Base-by-base conservation (phyloP, 2,797 vertebrate genomes). In the Sebastes cheni region DNA sequence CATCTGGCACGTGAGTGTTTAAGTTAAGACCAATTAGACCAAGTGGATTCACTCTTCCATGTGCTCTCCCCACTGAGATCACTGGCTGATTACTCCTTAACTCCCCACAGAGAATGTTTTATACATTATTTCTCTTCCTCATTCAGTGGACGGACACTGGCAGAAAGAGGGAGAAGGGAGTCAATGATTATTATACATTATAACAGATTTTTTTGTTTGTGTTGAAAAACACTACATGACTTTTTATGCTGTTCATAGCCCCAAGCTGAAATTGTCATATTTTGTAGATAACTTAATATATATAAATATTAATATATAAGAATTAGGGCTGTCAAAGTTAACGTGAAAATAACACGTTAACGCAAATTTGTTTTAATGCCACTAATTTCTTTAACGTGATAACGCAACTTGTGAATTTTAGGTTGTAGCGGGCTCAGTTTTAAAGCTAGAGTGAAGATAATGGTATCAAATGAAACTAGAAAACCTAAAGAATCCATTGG, bases 11-110 rank as follows among this genome's bases (percentile, higher is more conserved):
- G 16, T 46, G 52, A 79, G 69, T 70, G 73, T 76, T 87, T 79
- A 77, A 86, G 61, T 91, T 91, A 81, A 89, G 86, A 82, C 80
- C 86, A 92, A 91, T 91, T 92, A 90, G 65, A 89, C 72, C 58
- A 23, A 90, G 85, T 79, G 85, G 86, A 90, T 87, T 88, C 69
- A 81, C 65, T 89, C 87, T 78, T 77, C 73, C 79, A 66, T 55
- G 56, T 67, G 29, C 80, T 77, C 71, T 86, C 80, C 80, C 84
- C 77, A 87, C 85, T 86, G 83, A 88, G 86, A 83, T 77, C 72
- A 84, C 46, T 39, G 79, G 75, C 77, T 80, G 81, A 90, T 84
- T 86, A 80, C 65, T 76, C 73, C 56, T 61, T 50, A 68, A 80
- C 65, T 82, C 82, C 83, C 86, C 62, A 80, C 71, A 81, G 79